A percentile compares a stretch with the other conserved stretches of the same genome.
phyloP scores from a whole-genome alignment of 64 coral and sea anemone species.

The Dendrophyllia cribrosa region DNA sequence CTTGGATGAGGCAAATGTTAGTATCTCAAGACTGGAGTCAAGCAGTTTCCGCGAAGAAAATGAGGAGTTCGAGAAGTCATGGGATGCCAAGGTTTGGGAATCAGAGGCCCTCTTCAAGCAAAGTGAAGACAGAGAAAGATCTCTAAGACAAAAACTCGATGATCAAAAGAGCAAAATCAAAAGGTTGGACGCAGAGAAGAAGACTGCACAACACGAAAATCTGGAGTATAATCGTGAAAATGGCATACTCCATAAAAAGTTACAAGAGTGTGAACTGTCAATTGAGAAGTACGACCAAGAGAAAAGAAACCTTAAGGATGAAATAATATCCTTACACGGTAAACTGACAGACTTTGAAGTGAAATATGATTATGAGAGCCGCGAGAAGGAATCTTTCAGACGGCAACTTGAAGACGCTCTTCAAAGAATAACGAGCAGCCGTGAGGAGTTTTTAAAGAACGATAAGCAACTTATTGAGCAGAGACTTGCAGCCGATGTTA shows the following conservation, averaged over 20 bases:
- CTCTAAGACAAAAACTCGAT: conserved; percentile 51
- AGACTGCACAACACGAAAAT: conserved; percentile 49
- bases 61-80: neutral
- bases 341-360: conserved; percentile 71
- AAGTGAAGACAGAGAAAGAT: conserved; percentile 48
- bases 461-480: conserved; percentile 65
- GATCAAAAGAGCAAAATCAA: conserved; percentile 39
- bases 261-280: conserved; percentile 38
- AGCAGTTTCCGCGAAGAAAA: conserved; percentile 25
- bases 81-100: conserved; percentile 24
- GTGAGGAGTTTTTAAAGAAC: conserved; percentile 41
- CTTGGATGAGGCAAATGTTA: conserved; percentile 37
- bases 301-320: conserved; percentile 55
- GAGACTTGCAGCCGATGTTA: conserved; percentile 38
- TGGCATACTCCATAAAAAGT: conserved; percentile 21
- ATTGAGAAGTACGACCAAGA: conserved; percentile 41
- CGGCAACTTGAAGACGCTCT: conserved; percentile 50
- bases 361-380: conserved; percentile 59
- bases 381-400: conserved; percentile 51
- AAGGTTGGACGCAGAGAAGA: conserved; percentile 33
- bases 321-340: conserved; percentile 25
- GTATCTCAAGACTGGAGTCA: conserved; percentile 27
- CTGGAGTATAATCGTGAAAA: conserved; percentile 46
- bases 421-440: conserved; percentile 39
- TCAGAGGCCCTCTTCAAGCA: conserved; percentile 34